phyloP scores from a whole-genome alignment of 2,888 invertebrate species.

The Lottia gigantea region DNA sequence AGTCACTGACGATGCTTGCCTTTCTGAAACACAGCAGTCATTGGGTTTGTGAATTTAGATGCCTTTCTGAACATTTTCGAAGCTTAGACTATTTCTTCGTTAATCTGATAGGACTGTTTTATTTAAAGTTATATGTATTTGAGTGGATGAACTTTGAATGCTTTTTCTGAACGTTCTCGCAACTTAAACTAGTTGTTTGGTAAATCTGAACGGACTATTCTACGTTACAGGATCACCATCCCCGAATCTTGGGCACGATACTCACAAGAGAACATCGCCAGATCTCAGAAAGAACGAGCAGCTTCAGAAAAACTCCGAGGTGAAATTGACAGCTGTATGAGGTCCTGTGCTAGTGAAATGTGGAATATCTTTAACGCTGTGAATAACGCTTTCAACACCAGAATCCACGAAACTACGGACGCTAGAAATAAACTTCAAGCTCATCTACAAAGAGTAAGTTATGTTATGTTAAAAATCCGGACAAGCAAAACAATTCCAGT shows the following conservation, averaged over 20 bases:
- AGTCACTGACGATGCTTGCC: too few species aligned
- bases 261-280: constrained; percentile 65
- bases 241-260: constrained; percentile 65
- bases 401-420: constrained; percentile 63
- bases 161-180: neutral
- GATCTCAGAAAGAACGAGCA: constrained; percentile 66
- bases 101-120: too few species aligned
- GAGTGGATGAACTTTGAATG: too few species aligned
- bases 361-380: constrained; percentile 67
- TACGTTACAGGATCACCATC: constrained; percentile 76
- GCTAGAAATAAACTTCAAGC: constrained; percentile 65
- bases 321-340: constrained; percentile 60
- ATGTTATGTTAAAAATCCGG: too few species aligned
- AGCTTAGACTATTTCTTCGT: too few species aligned
- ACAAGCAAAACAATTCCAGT: too few species aligned
- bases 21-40: too few species aligned
- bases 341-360: constrained; percentile 65
- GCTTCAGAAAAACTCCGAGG: constrained; percentile 61
- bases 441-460: constrained; percentile 62
- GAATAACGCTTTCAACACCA: constrained; percentile 63
- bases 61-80: too few species aligned
- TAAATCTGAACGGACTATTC: too few species aligned
- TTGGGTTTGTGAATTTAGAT: too few species aligned
- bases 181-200: too few species aligned
- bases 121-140: too few species aligned